phyloP scores from a whole-genome alignment of 1,140 invertebrate species.

The Aphidius ervi region DNA sequence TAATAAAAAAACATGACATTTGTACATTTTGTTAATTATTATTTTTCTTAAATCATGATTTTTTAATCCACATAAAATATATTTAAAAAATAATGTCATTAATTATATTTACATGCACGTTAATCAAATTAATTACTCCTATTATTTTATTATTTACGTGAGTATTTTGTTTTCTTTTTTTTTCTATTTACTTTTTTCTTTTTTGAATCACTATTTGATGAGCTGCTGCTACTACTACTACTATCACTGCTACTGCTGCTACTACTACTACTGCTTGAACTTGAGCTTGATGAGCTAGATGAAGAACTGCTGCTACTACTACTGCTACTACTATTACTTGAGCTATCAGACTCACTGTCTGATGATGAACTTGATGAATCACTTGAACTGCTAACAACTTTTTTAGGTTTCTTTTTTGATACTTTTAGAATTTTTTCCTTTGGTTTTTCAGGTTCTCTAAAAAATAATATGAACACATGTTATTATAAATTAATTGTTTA shows the following conservation, averaged over 20 bases:
- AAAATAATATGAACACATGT: background rate
- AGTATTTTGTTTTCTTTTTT: conserved; percentile 1
- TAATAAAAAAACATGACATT: too few species aligned
- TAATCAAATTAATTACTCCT: too few species aligned
- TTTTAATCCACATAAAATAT: too few species aligned
- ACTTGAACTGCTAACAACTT: conserved; percentile 22
- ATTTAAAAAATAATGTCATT: background rate
- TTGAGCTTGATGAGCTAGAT: too few species aligned
- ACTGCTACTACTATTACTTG: background rate
- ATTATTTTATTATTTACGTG: too few species aligned
- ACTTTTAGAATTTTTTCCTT: conserved; percentile 15
- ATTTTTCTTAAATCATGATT: too few species aligned
- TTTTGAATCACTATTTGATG: conserved; percentile 3
- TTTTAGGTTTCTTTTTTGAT: conserved; percentile 30
- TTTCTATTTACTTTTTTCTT: conserved; percentile 17
- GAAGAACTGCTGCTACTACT: too few species aligned
- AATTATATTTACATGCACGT: conserved; percentile 1
- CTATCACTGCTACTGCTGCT: conserved; percentile 27
- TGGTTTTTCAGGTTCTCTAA: conserved; percentile 17
- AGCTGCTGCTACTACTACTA: conserved; percentile 21
- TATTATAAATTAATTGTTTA: conserved; percentile 1
- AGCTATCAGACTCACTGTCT: conserved; percentile 35
- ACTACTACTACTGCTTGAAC: conserved; percentile 26
- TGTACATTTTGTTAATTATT: too few species aligned
- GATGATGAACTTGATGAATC: conserved; percentile 29